Conservation (phyloP, 2,113 vertebrate genomes). For the Hemibagrus wyckioides region DNA sequence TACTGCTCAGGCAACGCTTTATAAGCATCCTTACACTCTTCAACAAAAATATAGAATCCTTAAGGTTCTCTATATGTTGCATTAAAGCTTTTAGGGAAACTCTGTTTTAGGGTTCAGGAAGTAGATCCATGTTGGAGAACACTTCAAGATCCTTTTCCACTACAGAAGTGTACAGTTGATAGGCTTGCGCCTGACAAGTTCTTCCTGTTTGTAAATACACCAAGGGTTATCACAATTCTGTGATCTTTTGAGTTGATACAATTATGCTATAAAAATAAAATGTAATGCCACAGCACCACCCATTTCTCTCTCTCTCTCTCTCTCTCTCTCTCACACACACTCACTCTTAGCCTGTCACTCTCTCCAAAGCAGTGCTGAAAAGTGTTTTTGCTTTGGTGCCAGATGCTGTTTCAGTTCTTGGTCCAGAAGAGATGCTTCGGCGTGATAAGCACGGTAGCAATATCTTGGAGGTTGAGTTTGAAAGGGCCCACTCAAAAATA, state of each 20-base stretch:
- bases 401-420: conserved; percentile 64
- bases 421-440: conserved; percentile 61
- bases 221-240: conserved; percentile 61
- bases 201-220: conserved; percentile 71
- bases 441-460: conserved; percentile 64
- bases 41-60: not conserved
- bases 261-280: conserved; percentile 41
- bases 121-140: too few relatives aligned
- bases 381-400: conserved; percentile 62
- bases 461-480: conserved; percentile 65
- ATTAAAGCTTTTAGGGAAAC: too few relatives aligned
- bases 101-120: too few relatives aligned
- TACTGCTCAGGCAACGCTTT: conserved; percentile 22
- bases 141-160: not conserved
- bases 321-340: conserved; percentile 16
- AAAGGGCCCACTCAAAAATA: conserved; percentile 62
- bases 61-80: not conserved
- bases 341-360: conserved; percentile 19
- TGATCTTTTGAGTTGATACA: conserved; percentile 63
- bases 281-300: conserved; percentile 32
- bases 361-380: conserved; percentile 56
- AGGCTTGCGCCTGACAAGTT: conserved; percentile 61
- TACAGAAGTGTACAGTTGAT: conserved; percentile 40
- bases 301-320: not conserved
- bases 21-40: not conserved